phyloP scores from a whole-genome alignment of 1,140 invertebrate species.

The Drosophila pandora region DNA sequence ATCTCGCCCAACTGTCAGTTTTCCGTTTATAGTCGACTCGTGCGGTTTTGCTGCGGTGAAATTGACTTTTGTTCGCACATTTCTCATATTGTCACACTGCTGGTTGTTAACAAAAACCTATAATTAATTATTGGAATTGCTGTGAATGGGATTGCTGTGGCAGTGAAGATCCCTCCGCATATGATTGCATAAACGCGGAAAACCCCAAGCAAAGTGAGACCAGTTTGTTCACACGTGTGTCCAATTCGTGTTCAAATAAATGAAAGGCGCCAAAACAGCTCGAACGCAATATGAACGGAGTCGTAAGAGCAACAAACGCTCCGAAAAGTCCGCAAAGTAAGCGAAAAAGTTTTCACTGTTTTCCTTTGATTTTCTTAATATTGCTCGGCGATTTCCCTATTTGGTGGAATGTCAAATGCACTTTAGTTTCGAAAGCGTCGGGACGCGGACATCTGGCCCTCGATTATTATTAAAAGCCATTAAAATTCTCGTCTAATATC shows the following conservation, averaged over 20 bases:
- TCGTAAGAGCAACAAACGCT: conserved; percentile 73
- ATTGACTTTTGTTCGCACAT: conserved; percentile 62
- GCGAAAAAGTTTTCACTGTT: conserved; percentile 11
- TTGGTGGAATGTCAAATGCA: conserved; percentile 4
- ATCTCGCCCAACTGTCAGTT: conserved; percentile 83
- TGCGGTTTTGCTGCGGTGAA: conserved; percentile 65
- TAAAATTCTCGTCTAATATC: conserved; percentile 58
- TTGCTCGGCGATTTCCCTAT: conserved; percentile 2
- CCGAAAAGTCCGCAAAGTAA: conserved; percentile 78
- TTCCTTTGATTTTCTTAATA: neutral
- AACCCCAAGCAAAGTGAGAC: conserved; percentile 23
- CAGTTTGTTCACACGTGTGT: neutral
- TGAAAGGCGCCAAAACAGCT: conserved; percentile 72
- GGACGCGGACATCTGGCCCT: conserved; percentile 51
- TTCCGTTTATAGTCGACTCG: conserved; percentile 73
- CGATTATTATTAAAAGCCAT: conserved; percentile 69
- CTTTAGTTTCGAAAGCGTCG: conserved; percentile 18
- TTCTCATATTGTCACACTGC: conserved; percentile 58
- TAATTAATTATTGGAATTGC: conserved; percentile 44
- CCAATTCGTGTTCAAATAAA: conserved; percentile 31
- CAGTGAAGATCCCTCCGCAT: conserved; percentile 11
- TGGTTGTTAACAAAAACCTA: conserved; percentile 22
- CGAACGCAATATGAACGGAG: conserved; percentile 76
- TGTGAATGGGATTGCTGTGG: conserved; percentile 9
- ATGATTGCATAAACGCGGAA: conserved; percentile 37